Evolutionary conservation across 2,797 vertebrate species (phyloP), one percentile per base, ranked within the genome.

Genomic region (Melopsittacus undulatus): DNA sequence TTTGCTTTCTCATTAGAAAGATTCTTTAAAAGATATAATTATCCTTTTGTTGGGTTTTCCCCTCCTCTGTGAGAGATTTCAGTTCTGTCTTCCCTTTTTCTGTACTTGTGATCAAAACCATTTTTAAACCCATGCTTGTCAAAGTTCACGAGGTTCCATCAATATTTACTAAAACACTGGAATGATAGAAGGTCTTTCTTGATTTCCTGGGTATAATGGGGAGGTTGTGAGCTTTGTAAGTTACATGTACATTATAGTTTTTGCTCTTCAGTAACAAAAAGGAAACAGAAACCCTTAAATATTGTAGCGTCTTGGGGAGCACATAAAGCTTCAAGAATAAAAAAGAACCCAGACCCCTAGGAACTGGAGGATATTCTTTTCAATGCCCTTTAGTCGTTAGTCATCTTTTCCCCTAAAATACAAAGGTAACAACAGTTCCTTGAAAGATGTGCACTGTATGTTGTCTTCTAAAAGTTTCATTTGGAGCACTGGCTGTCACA

Each of bases 341-440:
- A 81, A 5, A 16, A 45, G 77, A 40, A 45, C 7, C 9, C 26
- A 34, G 56, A 48, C 18, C 17, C 6, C 24, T 36, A 63, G 36
- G 56, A 89, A 26, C 49, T 89, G 48, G 70, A 72, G 92, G 75
- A n/a, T 86, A 92, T 3, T 78, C 1, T 83, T 84, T 89, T 68
- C 67, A 78, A 7, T 14, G 36, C 49, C 49, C 80, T 95, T 97
- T 89, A 23, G 57, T 76, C 54, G 36, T 87, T 72, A 86, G 87
- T 45, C 48, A 9, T 59, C 11, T 49, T 84, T 83, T 83, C 32
- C 32, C 68, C 70, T 89, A 85, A 92, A 86, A 87, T 69, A 51
- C 30, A 86, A 90, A 75, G 15, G 67, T 96, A 87, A 43, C 64
- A 95, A 36, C 43, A 49, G 40, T 83, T 82, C 64, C 79, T 84